Percentiles rank a stretch among this genome's conserved stretches.
phyloP scores from a whole-genome alignment of 2,888 invertebrate species.

The Brenthis daphne region DNA sequence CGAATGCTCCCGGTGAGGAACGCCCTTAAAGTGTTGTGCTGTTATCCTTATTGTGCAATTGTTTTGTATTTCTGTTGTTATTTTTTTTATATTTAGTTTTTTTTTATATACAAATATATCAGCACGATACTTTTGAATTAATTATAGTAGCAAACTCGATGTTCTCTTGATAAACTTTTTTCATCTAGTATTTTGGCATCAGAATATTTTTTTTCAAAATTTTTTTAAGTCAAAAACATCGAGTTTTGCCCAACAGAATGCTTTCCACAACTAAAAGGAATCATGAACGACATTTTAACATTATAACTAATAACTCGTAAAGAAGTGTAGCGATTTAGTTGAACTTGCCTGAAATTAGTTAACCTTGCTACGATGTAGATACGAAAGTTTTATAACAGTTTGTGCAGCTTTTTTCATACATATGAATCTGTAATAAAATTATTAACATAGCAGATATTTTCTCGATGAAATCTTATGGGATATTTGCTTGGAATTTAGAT shows the following conservation, averaged over 20 bases:
- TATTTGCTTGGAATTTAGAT: no score
- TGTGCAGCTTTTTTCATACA: conserved; percentile 13
- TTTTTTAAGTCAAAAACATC: conserved; percentile 16
- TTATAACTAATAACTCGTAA: conserved; percentile 13
- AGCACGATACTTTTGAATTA: conserved; percentile 12
- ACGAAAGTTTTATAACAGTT: background rate
- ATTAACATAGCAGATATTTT: no score
- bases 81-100: background rate
- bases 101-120: background rate
- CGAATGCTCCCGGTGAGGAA: no score
- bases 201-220: background rate
- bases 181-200: background rate
- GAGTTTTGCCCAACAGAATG: conserved; percentile 33
- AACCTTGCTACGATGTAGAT: conserved; percentile 13
- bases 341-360: conserved; percentile 7
- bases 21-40: conserved; percentile 10
- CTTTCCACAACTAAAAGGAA: conserved; percentile 41
- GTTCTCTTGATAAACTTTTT: background rate
- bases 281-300: conserved; percentile 36
- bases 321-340: conserved; percentile 3
- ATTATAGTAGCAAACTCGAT: conserved; percentile 13
- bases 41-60: background rate
- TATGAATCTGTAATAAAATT: background rate
- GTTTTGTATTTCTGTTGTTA: background rate
- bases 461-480: no score